Evolutionary conservation across 2,888 invertebrate species (phyloP), one percentile per base, ranked within the genome.

Genomic region (Suillia variegata): DNA sequence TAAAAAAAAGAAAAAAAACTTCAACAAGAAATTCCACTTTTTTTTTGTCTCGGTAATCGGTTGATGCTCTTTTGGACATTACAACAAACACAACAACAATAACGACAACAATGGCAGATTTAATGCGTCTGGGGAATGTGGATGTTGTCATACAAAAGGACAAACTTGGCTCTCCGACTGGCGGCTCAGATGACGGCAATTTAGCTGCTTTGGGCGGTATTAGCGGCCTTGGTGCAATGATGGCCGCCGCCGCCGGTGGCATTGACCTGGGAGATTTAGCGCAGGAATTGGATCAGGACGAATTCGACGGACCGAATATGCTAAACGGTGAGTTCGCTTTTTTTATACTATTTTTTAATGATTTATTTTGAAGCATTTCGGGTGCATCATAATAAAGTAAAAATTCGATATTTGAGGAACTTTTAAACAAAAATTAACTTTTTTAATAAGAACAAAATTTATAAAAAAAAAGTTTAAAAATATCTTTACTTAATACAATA

Each of bases 181-280:
- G 92, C 59, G 93, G 92, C 75, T 93, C 92, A 61, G 93, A 93
- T 74, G 93, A 93, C 78, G 92, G 92, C 45, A 90, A 89, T 70
- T 71, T 80, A 69, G 76, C 77, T 45, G 76, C 75, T 18, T 62
- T 77, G 51, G 78, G 75, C 53, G 78, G 75, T 22, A 72, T 71
- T 67, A 70, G 71, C 57, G 86, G 84, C 54, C 71, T 74, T 42
- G 72, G 73, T 51, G 78, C 71, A 38, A 73, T 77, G 67, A 89
- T 88, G 71, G 86, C 83, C 34, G 58, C 54, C 10, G 71, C 67
- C 38, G 58, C 54, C 10, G 87, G 84, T 49, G 81, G 76, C 50
- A 77, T 82, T 65, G 87, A 87, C 71, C 78, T 87, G 66, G 85
- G 85, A 13, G 87, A 87, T 74, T 79, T 87, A 66, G 85, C 86